These are phyloP conservation scores for Tenodera sinensis DNA, from an alignment of 2,888 invertebrate species.

Conservation along the genomic window DNA sequence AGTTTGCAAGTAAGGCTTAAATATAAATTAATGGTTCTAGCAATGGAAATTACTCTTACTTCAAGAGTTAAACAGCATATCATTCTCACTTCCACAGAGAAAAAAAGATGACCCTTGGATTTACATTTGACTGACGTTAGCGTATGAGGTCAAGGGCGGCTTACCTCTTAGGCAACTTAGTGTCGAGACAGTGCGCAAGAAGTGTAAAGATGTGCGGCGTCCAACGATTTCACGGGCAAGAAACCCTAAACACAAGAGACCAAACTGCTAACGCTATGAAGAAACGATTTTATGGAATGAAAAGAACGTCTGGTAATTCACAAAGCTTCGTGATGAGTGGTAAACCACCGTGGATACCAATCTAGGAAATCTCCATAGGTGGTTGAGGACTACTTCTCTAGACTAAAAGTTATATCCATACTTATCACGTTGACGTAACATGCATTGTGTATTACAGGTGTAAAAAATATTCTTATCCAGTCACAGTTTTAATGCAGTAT, in stretches of 20 bases:
- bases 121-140: background rate
- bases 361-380: too few relatives aligned
- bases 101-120: background rate
- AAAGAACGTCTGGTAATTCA: background rate
- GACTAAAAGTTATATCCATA: too few relatives aligned
- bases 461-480: too few relatives aligned
- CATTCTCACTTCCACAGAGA: background rate
- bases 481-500: too few relatives aligned
- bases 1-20: too few relatives aligned
- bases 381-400: too few relatives aligned
- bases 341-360: too few relatives aligned
- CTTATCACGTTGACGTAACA: too few relatives aligned
- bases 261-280: background rate
- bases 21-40: too few relatives aligned
- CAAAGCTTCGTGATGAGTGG: background rate
- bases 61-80: background rate
- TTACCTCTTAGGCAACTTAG: background rate
- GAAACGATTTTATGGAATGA: background rate
- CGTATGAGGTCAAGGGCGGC: background rate
- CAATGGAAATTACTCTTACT: background rate
- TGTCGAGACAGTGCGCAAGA: background rate
- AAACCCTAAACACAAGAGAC: background rate
- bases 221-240: background rate
- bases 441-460: too few relatives aligned
- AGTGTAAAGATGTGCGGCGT: background rate